Evolutionary conservation across 2,888 invertebrate species (phyloP).

Genomic region (Herminia tarsipennalis): DNA sequence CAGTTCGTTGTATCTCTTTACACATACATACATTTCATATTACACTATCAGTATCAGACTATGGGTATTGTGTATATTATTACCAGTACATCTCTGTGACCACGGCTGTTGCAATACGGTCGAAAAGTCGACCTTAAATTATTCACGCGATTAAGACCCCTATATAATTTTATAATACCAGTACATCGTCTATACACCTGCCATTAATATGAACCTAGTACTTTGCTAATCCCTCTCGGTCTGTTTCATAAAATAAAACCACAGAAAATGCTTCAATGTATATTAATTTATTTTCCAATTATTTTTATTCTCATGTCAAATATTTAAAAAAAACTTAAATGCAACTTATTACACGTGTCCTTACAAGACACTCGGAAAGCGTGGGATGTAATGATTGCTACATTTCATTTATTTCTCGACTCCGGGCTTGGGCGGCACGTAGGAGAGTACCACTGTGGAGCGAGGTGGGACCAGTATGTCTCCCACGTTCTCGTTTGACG

Average conservation of each 20-base stretch:
- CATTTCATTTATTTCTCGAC: conserved; percentile 52
- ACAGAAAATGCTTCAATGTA: conserved; percentile 36
- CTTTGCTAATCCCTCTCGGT: no score
- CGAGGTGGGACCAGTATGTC: conserved; percentile 86
- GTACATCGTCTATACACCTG: no score
- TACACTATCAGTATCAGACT: no score
- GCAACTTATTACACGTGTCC: conserved; percentile 39
- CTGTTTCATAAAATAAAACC: conserved; percentile 32
- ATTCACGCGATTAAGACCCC: no score
- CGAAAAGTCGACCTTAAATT: no score
- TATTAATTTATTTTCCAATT: conserved; percentile 19
- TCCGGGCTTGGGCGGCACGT: conserved; percentile 87
- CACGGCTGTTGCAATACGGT: no score
- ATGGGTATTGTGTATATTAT: no score
- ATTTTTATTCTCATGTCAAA: conserved; percentile 18
- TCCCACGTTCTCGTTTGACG: conserved; percentile 69
- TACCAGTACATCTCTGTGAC: no score
- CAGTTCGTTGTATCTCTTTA: no score
- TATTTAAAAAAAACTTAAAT: conserved; percentile 48
- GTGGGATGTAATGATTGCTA: conserved; percentile 1
- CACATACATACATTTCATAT: no score
- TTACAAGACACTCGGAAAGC: conserved; percentile 32
- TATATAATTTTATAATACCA: no score
- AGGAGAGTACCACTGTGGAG: conserved; percentile 89
- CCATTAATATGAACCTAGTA: no score